A percentile compares a stretch with the other conserved stretches of the same genome.
Conservation (phyloP, 1,140 invertebrate species). For the Eurytemora carolleeae region DNA sequence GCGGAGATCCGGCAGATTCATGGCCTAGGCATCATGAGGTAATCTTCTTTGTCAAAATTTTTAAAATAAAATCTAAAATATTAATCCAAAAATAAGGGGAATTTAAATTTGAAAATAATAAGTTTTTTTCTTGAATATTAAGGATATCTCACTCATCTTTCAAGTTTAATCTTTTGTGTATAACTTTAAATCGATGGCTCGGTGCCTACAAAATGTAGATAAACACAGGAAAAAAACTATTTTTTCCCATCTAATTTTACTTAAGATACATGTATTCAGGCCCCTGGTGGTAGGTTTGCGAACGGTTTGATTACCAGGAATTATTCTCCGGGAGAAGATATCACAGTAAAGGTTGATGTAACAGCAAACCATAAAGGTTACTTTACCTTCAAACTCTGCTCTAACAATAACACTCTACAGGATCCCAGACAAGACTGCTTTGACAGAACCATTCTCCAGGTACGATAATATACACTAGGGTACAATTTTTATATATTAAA, state of each 20-base stretch:
- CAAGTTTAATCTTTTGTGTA: no score
- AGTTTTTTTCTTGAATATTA: no score
- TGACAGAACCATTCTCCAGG: constrained; percentile 15
- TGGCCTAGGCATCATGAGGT: constrained; percentile 16
- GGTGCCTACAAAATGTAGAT: no score
- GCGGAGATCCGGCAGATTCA: constrained; percentile 16
- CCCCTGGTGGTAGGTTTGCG: constrained; percentile 17
- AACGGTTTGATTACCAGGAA: constrained; percentile 18
- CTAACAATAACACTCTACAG: constrained; percentile 20
- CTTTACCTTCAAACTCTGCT: constrained; percentile 25
- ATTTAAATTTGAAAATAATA: no score
- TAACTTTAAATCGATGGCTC: no score
- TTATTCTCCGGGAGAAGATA: constrained; percentile 19
- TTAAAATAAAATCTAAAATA: no score
- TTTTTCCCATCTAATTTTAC: no score
- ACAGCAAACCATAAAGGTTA: constrained; percentile 28
- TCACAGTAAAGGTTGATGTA: constrained; percentile 23
- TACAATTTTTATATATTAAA: not conserved
- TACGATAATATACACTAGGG: not conserved
- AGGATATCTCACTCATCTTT: no score
- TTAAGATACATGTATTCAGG: no score
- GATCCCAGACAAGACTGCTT: constrained; percentile 20
- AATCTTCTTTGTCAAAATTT: no score
- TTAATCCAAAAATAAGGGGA: no score
- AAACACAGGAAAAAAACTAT: no score